Conservation (phyloP, 1,140 invertebrate species). For the Lordiphosa mommai region DNA sequence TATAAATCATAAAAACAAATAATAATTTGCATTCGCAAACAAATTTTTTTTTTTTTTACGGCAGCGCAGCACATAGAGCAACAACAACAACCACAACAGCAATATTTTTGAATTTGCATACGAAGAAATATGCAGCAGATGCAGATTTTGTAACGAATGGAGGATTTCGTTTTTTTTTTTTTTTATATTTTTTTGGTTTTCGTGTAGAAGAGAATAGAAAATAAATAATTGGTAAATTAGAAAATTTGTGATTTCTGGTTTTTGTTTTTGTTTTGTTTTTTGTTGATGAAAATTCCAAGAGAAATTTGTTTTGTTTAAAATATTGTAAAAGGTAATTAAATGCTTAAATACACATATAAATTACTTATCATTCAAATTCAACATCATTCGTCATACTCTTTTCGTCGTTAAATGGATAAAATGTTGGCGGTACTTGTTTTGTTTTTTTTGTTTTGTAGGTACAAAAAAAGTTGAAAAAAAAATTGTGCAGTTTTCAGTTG, state of each 20-base stretch:
- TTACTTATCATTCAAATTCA: conserved; percentile 38
- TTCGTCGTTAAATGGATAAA: conserved; percentile 67
- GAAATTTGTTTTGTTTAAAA: conserved; percentile 27
- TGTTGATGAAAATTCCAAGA: conserved; percentile 20
- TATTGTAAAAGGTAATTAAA: conserved; percentile 54
- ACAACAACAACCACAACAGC: conserved; percentile 23
- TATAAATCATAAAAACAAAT: conserved; percentile 33
- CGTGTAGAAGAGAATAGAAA: conserved; percentile 79
- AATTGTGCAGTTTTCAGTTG: conserved; percentile 47
- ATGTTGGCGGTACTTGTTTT: conserved; percentile 64
- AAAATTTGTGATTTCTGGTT: conserved; percentile 43
- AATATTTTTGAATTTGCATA: conserved; percentile 31
- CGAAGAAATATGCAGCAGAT: conserved; percentile 54
- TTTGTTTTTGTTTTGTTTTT: conserved; percentile 17
- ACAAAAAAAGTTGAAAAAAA: conserved; percentile 23
- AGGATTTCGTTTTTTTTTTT: conserved; percentile 43
- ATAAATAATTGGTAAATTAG: conserved; percentile 74
- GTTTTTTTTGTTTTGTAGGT: conserved; percentile 26
- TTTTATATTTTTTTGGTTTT: conserved; percentile 38
- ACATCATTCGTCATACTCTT: conserved; percentile 64
- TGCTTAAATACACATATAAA: conserved; percentile 58
- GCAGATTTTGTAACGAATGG: conserved; percentile 44
- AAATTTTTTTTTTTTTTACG: conserved; percentile 21
- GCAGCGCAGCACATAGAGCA: conserved; percentile 23
- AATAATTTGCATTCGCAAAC: conserved; percentile 27